Evolutionary conservation across 53 echinoderm and acorn worm genomes (phyloP).

Genomic region (Astropecten irregularis): DNA sequence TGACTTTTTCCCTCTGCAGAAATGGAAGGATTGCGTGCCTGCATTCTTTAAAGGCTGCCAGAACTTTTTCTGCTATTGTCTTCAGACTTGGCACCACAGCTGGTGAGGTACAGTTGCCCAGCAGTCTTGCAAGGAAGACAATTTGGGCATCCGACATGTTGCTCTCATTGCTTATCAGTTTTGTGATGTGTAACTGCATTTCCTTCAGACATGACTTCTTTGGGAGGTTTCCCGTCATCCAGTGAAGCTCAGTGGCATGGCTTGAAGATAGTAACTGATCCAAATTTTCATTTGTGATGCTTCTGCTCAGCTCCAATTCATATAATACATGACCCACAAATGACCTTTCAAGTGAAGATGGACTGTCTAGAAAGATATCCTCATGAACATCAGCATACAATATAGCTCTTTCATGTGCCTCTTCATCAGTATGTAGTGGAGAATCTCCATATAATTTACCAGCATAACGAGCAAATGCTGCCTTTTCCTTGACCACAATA

Average conservation of each 20-base stretch:
- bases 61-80: neutral
- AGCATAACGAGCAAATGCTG: too few relatives aligned
- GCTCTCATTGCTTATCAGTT: neutral
- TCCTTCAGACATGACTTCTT: too few relatives aligned
- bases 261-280: neutral
- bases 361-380: neutral
- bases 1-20: neutral
- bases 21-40: neutral
- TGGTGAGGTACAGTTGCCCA: neutral
- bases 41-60: neutral
- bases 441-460: neutral
- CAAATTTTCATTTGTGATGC: neutral
- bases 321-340: neutral
- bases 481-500: neutral
- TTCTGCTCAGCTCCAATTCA: neutral
- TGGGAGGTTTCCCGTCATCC: neutral
- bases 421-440: neutral
- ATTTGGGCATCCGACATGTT: conserved; percentile 5
- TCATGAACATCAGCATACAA: neutral
- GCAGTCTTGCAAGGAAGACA: conserved; percentile 21
- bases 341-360: neutral
- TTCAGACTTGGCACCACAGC: neutral
- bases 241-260: neutral
- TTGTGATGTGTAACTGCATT: conserved; percentile 5
- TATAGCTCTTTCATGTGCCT: conserved; percentile 11